phyloP scores from a whole-genome alignment of 2,113 vertebrate species.

The Prolemur simus region DNA sequence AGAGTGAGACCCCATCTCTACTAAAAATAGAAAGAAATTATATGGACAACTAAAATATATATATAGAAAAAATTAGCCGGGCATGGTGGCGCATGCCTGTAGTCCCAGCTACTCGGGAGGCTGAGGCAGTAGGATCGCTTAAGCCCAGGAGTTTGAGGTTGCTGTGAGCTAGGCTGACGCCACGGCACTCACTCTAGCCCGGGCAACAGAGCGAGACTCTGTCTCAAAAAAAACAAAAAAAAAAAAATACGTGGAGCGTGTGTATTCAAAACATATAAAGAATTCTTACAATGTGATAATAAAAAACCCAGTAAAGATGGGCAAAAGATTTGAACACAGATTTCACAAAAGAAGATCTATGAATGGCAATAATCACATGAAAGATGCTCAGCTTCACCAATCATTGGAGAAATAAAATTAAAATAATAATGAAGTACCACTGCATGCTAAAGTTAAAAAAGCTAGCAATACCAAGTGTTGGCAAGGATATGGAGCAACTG shows the following conservation, averaged over 20 bases:
- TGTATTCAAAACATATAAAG: neutral
- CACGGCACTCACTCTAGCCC: too few relatives aligned
- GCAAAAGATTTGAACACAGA: neutral
- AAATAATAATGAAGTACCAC: neutral
- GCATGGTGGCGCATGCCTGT: too few relatives aligned
- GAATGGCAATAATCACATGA: neutral
- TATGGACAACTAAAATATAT: too few relatives aligned
- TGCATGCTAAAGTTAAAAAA: slow-evolving; percentile 1
- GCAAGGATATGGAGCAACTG: neutral
- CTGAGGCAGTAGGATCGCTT: too few relatives aligned
- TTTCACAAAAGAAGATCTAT: neutral
- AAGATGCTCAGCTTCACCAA: neutral
- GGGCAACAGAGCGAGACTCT: too few relatives aligned
- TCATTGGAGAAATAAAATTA: slow-evolving; percentile 19
- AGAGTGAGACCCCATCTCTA: too few relatives aligned
- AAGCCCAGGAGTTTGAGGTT: too few relatives aligned
- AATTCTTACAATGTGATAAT: slow-evolving; percentile 1
- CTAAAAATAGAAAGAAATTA: too few relatives aligned
- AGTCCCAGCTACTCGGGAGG: too few relatives aligned
- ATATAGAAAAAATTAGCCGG: too few relatives aligned
- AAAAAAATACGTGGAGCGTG: neutral
- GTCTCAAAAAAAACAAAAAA: too few relatives aligned
- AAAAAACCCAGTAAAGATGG: neutral
- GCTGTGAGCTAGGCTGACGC: too few relatives aligned
- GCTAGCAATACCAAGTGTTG: neutral